Evolutionary conservation across 2,888 invertebrate species (phyloP).

Genomic region (Steinernema hermaphroditum): DNA sequence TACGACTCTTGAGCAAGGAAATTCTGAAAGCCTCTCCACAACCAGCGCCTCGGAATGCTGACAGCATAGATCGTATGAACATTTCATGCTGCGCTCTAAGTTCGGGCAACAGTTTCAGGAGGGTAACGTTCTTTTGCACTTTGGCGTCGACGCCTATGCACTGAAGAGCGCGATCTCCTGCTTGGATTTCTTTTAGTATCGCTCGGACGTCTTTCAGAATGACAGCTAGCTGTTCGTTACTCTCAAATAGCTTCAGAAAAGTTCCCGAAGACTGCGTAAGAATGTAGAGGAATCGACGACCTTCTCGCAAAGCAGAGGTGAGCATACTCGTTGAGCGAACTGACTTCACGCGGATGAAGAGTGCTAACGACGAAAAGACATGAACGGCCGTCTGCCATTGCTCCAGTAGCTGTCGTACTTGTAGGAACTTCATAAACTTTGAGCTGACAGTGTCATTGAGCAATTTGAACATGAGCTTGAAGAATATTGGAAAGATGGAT

Average conservation of each 20-base stretch:
- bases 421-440: not conserved
- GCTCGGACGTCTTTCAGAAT: not conserved
- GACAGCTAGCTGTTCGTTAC: not conserved
- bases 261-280: not conserved
- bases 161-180: not conserved
- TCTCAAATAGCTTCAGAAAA: not conserved
- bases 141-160: not conserved
- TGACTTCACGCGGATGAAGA: not conserved
- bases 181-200: not conserved
- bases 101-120: not conserved
- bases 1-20: not conserved
- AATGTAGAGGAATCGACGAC: not conserved
- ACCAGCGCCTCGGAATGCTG: not conserved
- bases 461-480: not conserved
- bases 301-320: not conserved
- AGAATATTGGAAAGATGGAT: not conserved
- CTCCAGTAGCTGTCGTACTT: not conserved
- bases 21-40: slow-evolving; percentile 10
- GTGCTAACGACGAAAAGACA: not conserved
- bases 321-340: not conserved
- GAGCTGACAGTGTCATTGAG: not conserved
- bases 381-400: not conserved
- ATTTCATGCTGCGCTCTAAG: not conserved
- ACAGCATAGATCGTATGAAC: not conserved
- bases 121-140: not conserved